Evolutionary conservation across 2,888 invertebrate genomes (phyloP).

Genomic region (Amitus sp.): DNA sequence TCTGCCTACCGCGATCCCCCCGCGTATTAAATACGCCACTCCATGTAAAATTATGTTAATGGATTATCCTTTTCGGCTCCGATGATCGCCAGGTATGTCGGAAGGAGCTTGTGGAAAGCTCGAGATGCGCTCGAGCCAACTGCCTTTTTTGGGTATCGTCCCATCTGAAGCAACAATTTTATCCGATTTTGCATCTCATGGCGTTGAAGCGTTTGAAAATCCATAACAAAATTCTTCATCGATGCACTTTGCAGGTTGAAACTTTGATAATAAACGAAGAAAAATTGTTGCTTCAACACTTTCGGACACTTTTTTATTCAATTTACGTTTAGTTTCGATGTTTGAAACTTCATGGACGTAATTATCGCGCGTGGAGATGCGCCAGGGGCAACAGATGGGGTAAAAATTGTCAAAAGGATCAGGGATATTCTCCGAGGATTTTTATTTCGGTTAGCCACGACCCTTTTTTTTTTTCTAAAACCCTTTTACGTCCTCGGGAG

Average conservation of each 20-base stretch:
- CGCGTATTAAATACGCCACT: conserved; percentile 43
- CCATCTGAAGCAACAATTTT: too few species aligned
- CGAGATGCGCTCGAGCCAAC: background rate
- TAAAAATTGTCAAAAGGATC: conserved; percentile 65
- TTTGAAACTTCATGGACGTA: too few species aligned
- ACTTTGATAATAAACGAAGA: too few species aligned
- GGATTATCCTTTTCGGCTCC: conserved; percentile 61
- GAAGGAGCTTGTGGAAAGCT: conserved; percentile 15
- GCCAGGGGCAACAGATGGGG: conserved; percentile 63
- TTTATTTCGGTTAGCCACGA: conserved; percentile 55
- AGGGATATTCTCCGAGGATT: conserved; percentile 60
- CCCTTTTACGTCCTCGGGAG: conserved; percentile 31
- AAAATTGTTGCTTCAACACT: too few species aligned
- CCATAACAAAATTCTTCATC: too few species aligned
- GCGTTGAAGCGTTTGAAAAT: too few species aligned
- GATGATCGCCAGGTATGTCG: conserved; percentile 34
- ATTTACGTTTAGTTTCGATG: too few species aligned
- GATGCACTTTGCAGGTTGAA: too few species aligned
- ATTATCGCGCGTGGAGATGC: conserved; percentile 54
- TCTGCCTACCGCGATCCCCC: conserved; percentile 27
- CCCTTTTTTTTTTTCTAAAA: conserved; percentile 41
- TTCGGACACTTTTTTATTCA: too few species aligned
- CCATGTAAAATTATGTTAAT: conserved; percentile 66
- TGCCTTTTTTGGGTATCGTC: background rate
- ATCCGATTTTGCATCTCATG: too few species aligned